Percentiles rank a stretch among this genome's conserved stretches.
Evolutionary conservation across 2,797 vertebrate species (phyloP).

Genomic region (Babyrousa celebensis): DNA sequence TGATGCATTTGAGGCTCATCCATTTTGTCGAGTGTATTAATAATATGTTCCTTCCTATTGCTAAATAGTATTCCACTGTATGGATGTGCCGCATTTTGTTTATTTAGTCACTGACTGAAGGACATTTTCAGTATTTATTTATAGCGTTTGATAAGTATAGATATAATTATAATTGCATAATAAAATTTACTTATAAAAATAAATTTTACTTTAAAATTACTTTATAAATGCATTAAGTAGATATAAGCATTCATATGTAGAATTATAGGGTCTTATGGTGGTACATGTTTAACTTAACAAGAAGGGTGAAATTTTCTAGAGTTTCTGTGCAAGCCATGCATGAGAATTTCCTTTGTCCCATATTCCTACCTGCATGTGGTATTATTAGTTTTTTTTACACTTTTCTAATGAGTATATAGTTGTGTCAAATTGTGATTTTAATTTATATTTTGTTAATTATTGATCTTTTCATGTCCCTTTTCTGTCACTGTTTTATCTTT

Average conservation of each 20-base stretch:
- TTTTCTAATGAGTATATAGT: neutral
- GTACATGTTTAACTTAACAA: conserved; percentile 3
- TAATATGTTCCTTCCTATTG: neutral
- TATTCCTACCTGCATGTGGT: neutral
- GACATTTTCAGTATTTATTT: neutral
- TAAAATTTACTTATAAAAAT: no score
- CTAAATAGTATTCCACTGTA: neutral
- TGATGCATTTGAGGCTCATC: neutral
- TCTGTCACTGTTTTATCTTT: neutral
- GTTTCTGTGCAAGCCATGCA: no score
- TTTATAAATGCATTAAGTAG: neutral
- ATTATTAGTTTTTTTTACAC: neutral
- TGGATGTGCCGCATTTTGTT: neutral
- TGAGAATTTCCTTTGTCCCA: neutral
- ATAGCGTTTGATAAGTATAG: neutral
- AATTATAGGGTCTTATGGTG: neutral
- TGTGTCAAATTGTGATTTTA: neutral
- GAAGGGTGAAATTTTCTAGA: neutral
- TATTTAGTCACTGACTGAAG: neutral
- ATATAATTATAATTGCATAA: no score
- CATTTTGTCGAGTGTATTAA: neutral
- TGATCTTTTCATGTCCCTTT: neutral
- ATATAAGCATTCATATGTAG: neutral
- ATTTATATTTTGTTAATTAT: conserved; percentile 53
- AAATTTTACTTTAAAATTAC: no score